Base-by-base conservation (phyloP, 2,113 vertebrate species). In the Alligator sinensis region DNA sequence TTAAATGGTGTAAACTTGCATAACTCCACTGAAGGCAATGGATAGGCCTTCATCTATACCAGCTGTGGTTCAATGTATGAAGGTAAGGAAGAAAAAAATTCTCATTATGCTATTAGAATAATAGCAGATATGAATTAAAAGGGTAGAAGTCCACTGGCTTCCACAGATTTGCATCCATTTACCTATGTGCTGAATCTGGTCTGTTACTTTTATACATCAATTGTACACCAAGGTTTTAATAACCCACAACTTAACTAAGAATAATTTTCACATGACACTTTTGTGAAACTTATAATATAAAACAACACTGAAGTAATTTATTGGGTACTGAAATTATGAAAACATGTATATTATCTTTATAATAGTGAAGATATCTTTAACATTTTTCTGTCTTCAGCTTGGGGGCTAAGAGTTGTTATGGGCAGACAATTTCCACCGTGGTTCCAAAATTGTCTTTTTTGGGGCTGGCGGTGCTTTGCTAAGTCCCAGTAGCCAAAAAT, bases 1-100 rank as follows among this genome's bases (percentile, higher is more conserved):
- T 91, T 84, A 90, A 84, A 61, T 62, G 77, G 66, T 77, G 75
- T 47, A 84, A 95, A 80, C 34, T 85, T 34, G 21, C 63, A 76
- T 80, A 82, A 28, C 77, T 66, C 82, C 34, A 9, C 27, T 30
- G 74, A 17, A n/a, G 18, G 64, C 54, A 64, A 58, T 19, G 61
- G 58, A 57, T 76, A 63, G 34, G 19, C 21, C 11, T 19, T 19
- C 18, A 4, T 68, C 77, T 77, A 28, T 21, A 27, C 8, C 18
- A 55, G 58, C 9, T 70, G 80, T 81, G 86, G 61, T 66, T 78
- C n/a, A 68, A 11, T 0, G 0, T 4, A 24, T 86, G 14, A 59
- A 61, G 38, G 21, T 27, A 70, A 74, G 80, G 77, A 76, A 87
- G 82, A 78, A 64, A 11, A 64, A 22, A 1, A 4, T 57, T 75